Conservation (phyloP, 2,113 vertebrate species). For the Artemisiospiza belli region DNA sequence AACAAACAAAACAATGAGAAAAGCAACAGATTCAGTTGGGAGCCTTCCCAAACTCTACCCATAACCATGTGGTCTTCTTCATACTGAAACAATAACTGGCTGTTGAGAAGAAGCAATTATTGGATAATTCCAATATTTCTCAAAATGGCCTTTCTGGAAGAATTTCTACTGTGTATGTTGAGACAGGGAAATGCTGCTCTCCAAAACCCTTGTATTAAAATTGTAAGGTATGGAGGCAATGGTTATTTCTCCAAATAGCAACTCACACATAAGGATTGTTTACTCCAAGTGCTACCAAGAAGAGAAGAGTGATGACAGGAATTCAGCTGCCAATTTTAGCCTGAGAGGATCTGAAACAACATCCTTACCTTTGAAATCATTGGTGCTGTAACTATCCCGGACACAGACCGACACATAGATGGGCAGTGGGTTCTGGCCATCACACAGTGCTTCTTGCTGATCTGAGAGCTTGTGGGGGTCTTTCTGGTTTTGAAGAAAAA, state of each 20-base stretch:
- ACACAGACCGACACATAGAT: conserved; percentile 76
- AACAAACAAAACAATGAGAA: background rate
- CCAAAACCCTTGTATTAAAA: background rate
- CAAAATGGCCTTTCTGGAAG: background rate
- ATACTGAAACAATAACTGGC: background rate
- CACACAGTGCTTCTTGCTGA: conserved; percentile 70
- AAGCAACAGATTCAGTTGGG: background rate
- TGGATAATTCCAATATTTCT: background rate
- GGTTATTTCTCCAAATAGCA: background rate
- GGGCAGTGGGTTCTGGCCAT: conserved; percentile 80
- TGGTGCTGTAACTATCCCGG: conserved; percentile 60
- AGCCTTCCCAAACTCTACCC: background rate
- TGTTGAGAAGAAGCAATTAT: background rate
- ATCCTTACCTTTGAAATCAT: conserved; percentile 78
- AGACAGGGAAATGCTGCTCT: background rate
- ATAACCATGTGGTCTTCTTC: background rate
- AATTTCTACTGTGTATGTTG: background rate
- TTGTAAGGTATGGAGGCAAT: background rate
- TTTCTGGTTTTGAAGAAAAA: conserved; percentile 66
- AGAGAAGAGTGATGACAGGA: background rate
- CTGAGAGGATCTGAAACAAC: background rate
- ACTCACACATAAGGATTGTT: background rate
- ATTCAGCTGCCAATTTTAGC: background rate
- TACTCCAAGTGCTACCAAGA: background rate
- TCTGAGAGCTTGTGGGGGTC: conserved; percentile 78